Evolutionary conservation across 2,888 invertebrate species (phyloP).

Genomic region (Cancer borealis): DNA sequence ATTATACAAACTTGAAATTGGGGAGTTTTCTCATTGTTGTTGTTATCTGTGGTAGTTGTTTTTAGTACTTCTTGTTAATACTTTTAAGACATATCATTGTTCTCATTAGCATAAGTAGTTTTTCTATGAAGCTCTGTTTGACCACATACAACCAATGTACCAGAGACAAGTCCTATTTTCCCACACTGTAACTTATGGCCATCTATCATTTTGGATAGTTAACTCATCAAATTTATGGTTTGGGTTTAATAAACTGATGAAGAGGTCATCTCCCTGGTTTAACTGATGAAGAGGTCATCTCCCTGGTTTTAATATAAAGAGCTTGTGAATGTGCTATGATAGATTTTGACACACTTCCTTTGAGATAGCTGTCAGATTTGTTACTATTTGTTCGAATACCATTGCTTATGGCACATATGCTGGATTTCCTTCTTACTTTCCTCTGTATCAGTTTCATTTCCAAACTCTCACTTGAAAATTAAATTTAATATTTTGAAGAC

Average conservation of each 20-base stretch:
- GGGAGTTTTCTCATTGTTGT: not conserved
- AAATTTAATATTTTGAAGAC: not conserved
- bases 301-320: not conserved
- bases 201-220: not conserved
- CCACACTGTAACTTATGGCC: not conserved
- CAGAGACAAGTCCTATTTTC: not conserved
- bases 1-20: not conserved
- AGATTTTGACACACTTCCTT: not conserved
- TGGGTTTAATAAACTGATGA: constrained; percentile 1
- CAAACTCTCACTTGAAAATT: not conserved
- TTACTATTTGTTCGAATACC: not conserved
- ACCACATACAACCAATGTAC: not conserved
- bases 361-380: not conserved
- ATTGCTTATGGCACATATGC: not conserved
- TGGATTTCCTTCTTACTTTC: not conserved
- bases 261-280: not conserved
- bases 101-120: not conserved
- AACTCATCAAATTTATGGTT: not conserved
- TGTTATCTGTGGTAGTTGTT: constrained; percentile 1
- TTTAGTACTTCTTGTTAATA: not conserved
- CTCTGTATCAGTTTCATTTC: not conserved
- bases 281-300: not conserved
- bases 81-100: not conserved
- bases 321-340: not conserved
- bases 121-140: not conserved